Evolutionary conservation across 2,113 vertebrate species (phyloP).

Genomic region (Platysteira castanea): DNA sequence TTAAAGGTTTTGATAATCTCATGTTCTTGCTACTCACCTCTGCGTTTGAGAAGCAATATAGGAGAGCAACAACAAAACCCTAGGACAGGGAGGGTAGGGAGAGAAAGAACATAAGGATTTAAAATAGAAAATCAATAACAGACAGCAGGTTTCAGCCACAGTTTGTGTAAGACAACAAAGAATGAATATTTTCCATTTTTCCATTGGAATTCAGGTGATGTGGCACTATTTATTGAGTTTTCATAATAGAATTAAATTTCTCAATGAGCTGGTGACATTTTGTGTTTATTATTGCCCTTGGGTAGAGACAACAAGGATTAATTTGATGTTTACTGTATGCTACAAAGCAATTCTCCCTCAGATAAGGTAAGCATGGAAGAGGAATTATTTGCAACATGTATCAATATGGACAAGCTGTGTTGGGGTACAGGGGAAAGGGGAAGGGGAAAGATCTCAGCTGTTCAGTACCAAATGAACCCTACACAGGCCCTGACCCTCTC

Average conservation of each 20-base stretch:
- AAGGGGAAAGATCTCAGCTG: neutral
- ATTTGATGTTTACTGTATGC: neutral
- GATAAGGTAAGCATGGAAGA: neutral
- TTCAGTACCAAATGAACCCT: neutral
- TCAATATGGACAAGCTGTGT: neutral
- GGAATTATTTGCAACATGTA: neutral
- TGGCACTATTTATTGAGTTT: neutral
- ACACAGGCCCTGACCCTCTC: neutral
- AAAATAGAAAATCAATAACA: neutral
- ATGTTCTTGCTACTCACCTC: constrained; percentile 54
- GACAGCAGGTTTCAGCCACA: neutral
- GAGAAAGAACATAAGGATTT: neutral
- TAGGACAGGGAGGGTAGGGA: neutral
- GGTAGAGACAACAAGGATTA: neutral
- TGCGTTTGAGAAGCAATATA: constrained; percentile 72
- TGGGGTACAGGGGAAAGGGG: neutral
- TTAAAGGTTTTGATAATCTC: neutral
- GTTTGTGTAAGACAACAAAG: neutral
- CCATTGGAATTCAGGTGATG: neutral
- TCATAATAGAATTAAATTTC: neutral
- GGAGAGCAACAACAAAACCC: constrained; percentile 69
- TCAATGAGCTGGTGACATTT: rapidly evolving
- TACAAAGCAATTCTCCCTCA: neutral
- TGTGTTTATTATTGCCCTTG: neutral
- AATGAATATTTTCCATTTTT: neutral